Conservation (phyloP, 2,888 invertebrate genomes). For the Deilephila porcellus region DNA sequence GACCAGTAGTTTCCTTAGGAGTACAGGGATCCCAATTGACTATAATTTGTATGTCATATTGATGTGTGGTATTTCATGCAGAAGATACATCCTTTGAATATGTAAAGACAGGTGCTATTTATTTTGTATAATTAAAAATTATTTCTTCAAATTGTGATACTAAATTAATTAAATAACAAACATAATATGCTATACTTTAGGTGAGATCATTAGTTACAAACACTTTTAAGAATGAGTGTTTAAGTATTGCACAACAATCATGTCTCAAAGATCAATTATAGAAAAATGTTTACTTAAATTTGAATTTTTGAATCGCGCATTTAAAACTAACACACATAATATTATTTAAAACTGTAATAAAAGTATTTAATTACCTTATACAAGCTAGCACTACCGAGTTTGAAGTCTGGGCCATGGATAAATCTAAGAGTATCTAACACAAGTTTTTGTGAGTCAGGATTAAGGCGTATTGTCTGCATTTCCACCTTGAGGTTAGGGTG, state of each 20-base stretch:
- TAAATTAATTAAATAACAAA: too few relatives aligned
- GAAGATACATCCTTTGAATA: too few relatives aligned
- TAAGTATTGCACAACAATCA: not conserved
- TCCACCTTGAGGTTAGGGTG: conserved; percentile 88
- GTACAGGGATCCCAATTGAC: too few relatives aligned
- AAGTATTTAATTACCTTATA: conserved; percentile 76
- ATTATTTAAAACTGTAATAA: not conserved
- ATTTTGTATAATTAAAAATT: too few relatives aligned
- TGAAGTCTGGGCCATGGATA: conserved; percentile 90
- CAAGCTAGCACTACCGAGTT: conserved; percentile 80
- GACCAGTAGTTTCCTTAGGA: too few relatives aligned
- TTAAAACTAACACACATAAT: not conserved
- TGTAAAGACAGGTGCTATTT: too few relatives aligned
- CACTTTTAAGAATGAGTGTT: too few relatives aligned
- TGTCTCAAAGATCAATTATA: not conserved
- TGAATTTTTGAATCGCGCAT: not conserved
- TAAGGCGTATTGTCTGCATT: conserved; percentile 89
- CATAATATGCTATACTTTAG: not conserved
- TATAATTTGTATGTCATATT: too few relatives aligned
- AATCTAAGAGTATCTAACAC: conserved; percentile 90
- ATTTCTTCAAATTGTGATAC: too few relatives aligned
- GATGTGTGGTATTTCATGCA: too few relatives aligned
- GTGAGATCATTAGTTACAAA: not conserved
- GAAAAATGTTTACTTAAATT: not conserved
- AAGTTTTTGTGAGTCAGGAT: conserved; percentile 88